Evolutionary conservation across 2,888 invertebrate species (phyloP), one percentile per base, ranked within the genome.

Genomic region (Megalurothrips usitatus): DNA sequence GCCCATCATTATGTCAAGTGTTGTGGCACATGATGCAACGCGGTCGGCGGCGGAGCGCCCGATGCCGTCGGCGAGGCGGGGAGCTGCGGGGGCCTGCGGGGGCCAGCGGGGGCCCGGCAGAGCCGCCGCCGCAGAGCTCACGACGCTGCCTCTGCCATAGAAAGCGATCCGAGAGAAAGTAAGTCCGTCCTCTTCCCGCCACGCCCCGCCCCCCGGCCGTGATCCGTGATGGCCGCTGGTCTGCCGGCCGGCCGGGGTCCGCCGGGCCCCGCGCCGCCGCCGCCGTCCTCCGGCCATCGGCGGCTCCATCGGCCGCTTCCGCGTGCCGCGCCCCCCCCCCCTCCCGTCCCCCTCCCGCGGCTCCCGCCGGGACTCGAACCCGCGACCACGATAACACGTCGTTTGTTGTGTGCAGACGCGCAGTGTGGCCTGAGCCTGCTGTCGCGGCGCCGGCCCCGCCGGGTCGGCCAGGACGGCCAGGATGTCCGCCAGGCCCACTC

Each of bases 1-100:
- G 68, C 23, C 68, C 10, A 26, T 75, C 68, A 75, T 75, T 75
- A 75, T 75, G 68, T 75, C 68, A 75, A 75, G 68, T 75, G 68
- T 75, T 75, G 68, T 75, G 68, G 68, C 68, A 75, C 68, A 75
- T 75, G 68, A 75, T 75, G 68, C 68, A 75, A 75, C 68, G 58
- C 68, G 68, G 23, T 12, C 26, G 17, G 14, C 58, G 6, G 58
- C 58, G 58, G 17, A 12, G 68, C 68, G 68, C 26, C 68, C 68
- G 68, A 75, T 75, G 23, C 26, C 26, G 68, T 26, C 34, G 68
- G 26, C 68, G 52, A 9, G 68, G 68, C 68, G 8, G 19, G 68
- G 68, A 19, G 23, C 23, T 6, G 63, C 6, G 52, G 52, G 14
- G 52, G 34, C 34, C 58, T 11, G 58, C 58, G 58, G 58, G 58